Conservation (phyloP, 1,140 invertebrate species). For the Babylonia areolata region DNA sequence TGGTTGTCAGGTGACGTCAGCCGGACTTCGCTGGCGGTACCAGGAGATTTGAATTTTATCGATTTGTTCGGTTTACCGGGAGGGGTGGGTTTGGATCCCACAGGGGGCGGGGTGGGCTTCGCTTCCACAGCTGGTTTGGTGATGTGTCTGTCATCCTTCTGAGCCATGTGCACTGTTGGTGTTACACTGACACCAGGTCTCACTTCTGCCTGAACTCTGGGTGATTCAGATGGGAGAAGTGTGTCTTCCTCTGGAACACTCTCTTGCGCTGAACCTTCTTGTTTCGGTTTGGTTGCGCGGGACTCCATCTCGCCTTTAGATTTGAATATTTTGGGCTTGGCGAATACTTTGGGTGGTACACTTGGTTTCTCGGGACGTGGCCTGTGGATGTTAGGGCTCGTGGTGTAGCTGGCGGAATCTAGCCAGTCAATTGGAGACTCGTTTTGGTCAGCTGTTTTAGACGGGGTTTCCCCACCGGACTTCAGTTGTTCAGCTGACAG, state of each 20-base stretch:
- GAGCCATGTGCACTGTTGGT: background rate
- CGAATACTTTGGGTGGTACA: background rate
- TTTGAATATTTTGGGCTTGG: background rate
- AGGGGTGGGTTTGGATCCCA: background rate
- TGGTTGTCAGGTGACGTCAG: background rate
- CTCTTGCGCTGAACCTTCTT: background rate
- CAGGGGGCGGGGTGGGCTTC: background rate
- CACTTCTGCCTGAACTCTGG: background rate
- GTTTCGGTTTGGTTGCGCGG: background rate
- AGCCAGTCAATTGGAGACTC: background rate
- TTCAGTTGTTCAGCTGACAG: background rate
- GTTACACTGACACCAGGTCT: background rate
- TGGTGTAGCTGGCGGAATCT: background rate
- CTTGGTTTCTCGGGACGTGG: background rate
- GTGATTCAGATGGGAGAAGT: background rate
- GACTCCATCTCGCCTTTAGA: background rate
- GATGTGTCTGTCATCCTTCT: background rate
- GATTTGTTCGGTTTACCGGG: background rate
- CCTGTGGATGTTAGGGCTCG: background rate
- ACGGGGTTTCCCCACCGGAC: background rate
- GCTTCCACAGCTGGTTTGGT: background rate
- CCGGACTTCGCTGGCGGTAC: background rate
- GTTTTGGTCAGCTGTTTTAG: background rate
- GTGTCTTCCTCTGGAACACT: background rate
- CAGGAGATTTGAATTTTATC: background rate